These are phyloP conservation scores for Halisarca cf. caerulea DNA, from an alignment of 37 sponge, comb jelly and placozoan genomes.

Conservation along the genomic window DNA sequence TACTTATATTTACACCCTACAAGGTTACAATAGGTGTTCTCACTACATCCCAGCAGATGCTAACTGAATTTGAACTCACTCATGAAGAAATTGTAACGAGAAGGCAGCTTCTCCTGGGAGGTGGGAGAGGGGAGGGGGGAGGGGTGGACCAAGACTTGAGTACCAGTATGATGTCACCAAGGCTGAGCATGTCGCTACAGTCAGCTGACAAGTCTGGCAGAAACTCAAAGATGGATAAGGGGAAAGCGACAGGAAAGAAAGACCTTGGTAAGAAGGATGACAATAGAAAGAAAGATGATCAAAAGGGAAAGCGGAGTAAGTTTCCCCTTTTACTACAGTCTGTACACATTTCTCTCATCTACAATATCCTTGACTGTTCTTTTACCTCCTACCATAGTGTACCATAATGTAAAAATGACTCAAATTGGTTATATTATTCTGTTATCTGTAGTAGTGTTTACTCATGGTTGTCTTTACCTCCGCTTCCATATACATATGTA, in stretches of 20 bases:
- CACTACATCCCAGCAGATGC: not conserved
- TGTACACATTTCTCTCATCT: no score
- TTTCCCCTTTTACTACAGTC: no score
- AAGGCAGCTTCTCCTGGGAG: slow-evolving; percentile 35
- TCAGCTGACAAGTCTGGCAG: not conserved
- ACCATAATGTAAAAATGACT: no score
- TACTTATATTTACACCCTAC: not conserved
- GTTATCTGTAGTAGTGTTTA: no score
- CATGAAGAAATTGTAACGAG: slow-evolving; percentile 68
- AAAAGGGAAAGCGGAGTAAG: not conserved
- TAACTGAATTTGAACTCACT: slow-evolving; percentile 44
- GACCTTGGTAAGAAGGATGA: slow-evolving; percentile 34
- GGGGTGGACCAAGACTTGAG: not conserved
- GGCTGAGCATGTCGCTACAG: not conserved
- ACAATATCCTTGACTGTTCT: no score
- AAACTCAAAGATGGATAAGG: slow-evolving; percentile 22
- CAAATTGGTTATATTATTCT: no score
- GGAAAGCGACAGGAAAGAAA: slow-evolving; percentile 19
- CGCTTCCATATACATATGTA: no score
- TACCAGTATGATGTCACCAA: not conserved
- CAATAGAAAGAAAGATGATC: slow-evolving; percentile 17
- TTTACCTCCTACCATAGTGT: no score
- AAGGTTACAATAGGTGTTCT: no score
- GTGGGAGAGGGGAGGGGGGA: slow-evolving; percentile 24
- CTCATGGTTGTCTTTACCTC: no score